Percentiles rank a stretch among this genome's conserved stretches.
These are phyloP conservation scores for Tanytarsus gracilentus DNA, from an alignment of 2,888 invertebrate species.

Conservation along the genomic window DNA sequence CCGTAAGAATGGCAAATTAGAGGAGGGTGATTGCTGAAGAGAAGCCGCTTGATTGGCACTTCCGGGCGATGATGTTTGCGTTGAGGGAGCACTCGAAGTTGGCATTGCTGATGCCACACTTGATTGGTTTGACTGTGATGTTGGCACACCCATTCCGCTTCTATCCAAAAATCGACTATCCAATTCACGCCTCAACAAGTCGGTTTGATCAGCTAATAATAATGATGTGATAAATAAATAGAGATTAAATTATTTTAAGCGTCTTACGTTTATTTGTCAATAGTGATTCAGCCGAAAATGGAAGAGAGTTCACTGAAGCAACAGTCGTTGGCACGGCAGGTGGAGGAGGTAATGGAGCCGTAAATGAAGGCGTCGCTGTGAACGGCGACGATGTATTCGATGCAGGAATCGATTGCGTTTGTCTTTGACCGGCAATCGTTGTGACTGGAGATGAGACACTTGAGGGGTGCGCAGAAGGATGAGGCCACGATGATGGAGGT, in stretches of 20 bases:
- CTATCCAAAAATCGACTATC: constrained; percentile 86
- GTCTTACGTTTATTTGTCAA: constrained; percentile 63
- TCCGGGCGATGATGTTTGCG: constrained; percentile 22
- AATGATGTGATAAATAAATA: background rate
- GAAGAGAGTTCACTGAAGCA: constrained; percentile 46
- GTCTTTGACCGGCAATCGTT: constrained; percentile 21
- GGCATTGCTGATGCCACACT: constrained; percentile 41
- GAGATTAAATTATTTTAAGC: constrained; percentile 16
- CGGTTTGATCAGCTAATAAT: constrained; percentile 57
- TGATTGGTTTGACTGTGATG: constrained; percentile 35
- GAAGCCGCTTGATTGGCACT: constrained; percentile 34
- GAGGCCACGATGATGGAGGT: constrained; percentile 34
- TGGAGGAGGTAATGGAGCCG: constrained; percentile 53
- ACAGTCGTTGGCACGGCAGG: constrained; percentile 43
- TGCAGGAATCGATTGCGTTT: constrained; percentile 1
- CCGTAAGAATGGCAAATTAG: constrained; percentile 51
- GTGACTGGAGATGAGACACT: constrained; percentile 27
- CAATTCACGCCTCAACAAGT: constrained; percentile 77
- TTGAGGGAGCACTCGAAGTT: constrained; percentile 36
- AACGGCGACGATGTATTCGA: background rate
- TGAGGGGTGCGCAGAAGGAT: background rate
- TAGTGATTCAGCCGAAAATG: constrained; percentile 79
- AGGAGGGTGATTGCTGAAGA: constrained; percentile 34
- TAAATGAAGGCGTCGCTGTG: constrained; percentile 52
- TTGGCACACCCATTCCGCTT: constrained; percentile 54